A percentile compares a stretch with the other conserved stretches of the same genome.
These are phyloP conservation scores for Drosophila orosa DNA, from an alignment of 1,140 invertebrate species.

Conservation along the genomic window DNA sequence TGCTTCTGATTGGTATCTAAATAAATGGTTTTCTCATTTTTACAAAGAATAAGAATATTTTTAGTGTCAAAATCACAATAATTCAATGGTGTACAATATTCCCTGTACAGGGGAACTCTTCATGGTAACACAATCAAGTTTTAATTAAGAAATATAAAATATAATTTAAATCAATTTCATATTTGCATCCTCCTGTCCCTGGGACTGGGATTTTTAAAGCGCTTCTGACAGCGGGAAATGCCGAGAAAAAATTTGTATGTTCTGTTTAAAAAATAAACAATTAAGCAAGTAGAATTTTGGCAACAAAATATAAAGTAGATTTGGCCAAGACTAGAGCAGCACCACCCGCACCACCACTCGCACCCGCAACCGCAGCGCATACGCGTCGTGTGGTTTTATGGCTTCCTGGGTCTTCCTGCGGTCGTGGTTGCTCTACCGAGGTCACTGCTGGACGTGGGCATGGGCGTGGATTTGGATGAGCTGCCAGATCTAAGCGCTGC, in stretches of 20 bases:
- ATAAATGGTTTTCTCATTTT: background rate
- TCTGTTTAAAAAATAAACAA: conserved; percentile 35
- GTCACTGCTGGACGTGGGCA: background rate
- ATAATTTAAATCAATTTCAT: background rate
- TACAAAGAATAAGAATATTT: conserved; percentile 12
- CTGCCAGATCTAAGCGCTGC: conserved; percentile 17
- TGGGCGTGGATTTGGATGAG: conserved; percentile 6
- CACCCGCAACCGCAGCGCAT: background rate
- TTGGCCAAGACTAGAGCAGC: conserved; percentile 12
- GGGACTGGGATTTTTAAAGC: background rate
- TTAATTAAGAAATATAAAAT: conserved; percentile 24
- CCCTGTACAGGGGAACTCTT: background rate
- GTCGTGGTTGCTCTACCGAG: conserved; percentile 19
- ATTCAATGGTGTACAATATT: conserved; percentile 13
- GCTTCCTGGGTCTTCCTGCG: conserved; percentile 33
- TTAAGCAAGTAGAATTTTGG: conserved; percentile 29
- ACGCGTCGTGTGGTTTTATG: conserved; percentile 21
- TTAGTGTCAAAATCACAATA: conserved; percentile 34
- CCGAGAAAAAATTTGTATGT: conserved; percentile 12
- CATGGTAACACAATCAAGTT: background rate
- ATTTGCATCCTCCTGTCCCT: background rate
- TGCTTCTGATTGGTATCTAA: background rate
- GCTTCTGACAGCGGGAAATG: conserved; percentile 8
- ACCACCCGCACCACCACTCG: background rate
- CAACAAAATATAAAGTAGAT: conserved; percentile 28